Evolutionary conservation across 2,888 invertebrate species (phyloP).

Genomic region (Eulithis prunata): DNA sequence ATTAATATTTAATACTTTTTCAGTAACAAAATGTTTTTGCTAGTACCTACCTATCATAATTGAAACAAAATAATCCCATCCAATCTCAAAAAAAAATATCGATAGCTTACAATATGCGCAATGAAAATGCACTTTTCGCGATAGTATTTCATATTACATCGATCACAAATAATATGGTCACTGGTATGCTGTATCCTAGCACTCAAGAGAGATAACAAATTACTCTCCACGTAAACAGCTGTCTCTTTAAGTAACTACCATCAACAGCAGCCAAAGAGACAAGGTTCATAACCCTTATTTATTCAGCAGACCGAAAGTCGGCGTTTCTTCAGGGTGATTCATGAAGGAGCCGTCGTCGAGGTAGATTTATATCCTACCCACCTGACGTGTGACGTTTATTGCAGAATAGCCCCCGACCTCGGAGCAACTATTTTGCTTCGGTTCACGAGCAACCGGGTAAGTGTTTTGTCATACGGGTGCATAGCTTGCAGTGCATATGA

Average conservation of each 20-base stretch:
- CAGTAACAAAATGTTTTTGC: not conserved
- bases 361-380: conserved; percentile 71
- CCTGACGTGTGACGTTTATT: conserved; percentile 73
- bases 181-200: not conserved
- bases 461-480: conserved; percentile 52
- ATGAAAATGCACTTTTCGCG: too few species aligned
- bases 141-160: too few species aligned
- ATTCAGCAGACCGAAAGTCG: conserved; percentile 55
- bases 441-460: conserved; percentile 47
- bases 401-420: conserved; percentile 58
- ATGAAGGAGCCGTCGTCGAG: conserved; percentile 60
- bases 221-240: conserved; percentile 29
- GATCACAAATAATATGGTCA: not conserved
- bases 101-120: too few species aligned
- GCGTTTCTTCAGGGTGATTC: conserved; percentile 66
- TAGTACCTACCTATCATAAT: conserved; percentile 2
- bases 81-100: not conserved
- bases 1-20: conserved; percentile 6
- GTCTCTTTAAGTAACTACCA: conserved; percentile 36
- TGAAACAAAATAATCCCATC: not conserved
- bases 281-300: conserved; percentile 43
- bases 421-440: conserved; percentile 52
- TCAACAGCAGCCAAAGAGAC: conserved; percentile 34
- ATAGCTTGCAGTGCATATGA: conserved; percentile 41
- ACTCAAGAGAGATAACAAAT: conserved; percentile 8